Conservation (phyloP, 2,888 invertebrate genomes). For the Thecocarcelia acutangulata region DNA sequence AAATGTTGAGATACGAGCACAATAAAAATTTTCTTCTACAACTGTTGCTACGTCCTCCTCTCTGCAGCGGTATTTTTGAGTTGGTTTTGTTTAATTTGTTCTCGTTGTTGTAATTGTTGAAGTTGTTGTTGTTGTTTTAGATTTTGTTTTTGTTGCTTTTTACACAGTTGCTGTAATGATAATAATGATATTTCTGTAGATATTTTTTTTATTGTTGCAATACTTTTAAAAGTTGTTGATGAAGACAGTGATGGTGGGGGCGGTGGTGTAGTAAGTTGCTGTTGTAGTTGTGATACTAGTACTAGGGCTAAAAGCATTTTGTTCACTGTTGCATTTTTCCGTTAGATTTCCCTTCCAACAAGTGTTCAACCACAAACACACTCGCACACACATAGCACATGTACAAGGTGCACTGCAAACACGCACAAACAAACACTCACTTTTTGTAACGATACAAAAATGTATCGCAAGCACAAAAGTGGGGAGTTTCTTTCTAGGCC, state of each 20-base stretch:
- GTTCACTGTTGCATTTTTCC: slow-evolving; percentile 80
- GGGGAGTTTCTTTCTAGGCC: slow-evolving; percentile 46
- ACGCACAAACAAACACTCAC: slow-evolving; percentile 18
- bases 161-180: slow-evolving; percentile 34
- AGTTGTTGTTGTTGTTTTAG: slow-evolving; percentile 27
- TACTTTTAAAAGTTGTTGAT: slow-evolving; percentile 26
- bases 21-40: slow-evolving; percentile 29
- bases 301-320: slow-evolving; percentile 80
- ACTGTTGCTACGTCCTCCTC: neutral
- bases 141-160: slow-evolving; percentile 30
- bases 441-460: slow-evolving; percentile 14
- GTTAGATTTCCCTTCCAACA: slow-evolving; percentile 75
- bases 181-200: slow-evolving; percentile 44
- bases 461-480: slow-evolving; percentile 49
- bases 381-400: slow-evolving; percentile 21
- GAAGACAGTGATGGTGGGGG: slow-evolving; percentile 18
- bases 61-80: neutral
- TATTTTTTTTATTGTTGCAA: slow-evolving; percentile 41
- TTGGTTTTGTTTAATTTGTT: slow-evolving; percentile 21
- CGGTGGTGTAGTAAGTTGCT: slow-evolving; percentile 51
- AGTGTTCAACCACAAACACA: slow-evolving; percentile 28
- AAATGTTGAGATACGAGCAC: slow-evolving; percentile 45
- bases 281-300: slow-evolving; percentile 62
- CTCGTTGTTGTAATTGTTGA: slow-evolving; percentile 15
- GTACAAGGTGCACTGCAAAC: slow-evolving; percentile 11